Conservation (phyloP, 2,888 invertebrate species). For the Catocala sponsa region DNA sequence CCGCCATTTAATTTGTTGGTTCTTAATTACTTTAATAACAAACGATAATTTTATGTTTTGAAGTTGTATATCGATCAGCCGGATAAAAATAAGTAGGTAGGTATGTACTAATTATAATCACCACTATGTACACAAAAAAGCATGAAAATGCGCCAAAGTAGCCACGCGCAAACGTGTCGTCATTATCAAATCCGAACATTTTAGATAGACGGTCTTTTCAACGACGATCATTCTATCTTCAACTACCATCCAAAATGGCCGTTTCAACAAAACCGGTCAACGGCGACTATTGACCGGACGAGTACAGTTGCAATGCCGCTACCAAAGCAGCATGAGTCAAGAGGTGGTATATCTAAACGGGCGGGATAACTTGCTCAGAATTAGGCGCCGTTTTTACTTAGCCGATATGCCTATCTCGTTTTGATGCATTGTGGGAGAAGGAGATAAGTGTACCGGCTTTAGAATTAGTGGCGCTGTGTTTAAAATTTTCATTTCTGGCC, state of each 20-base stretch:
- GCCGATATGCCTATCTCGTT: conserved; percentile 48
- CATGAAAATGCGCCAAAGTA: conserved; percentile 42
- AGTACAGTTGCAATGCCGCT: conserved; percentile 80
- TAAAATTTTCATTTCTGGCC: conserved; percentile 45
- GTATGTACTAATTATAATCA: too few species aligned
- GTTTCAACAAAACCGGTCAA: conserved; percentile 54
- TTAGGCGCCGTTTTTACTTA: conserved; percentile 52
- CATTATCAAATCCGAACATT: conserved; percentile 40
- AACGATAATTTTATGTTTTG: too few species aligned
- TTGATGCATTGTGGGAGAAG: conserved; percentile 24
- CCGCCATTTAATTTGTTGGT: too few species aligned
- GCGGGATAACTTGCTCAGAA: conserved; percentile 55
- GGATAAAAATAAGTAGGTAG: too few species aligned
- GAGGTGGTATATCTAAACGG: conserved; percentile 66
- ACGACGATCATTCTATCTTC: conserved; percentile 7
- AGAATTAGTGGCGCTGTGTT: conserved; percentile 25
- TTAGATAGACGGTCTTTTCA: conserved; percentile 18
- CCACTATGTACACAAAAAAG: background rate
- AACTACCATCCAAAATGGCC: conserved; percentile 36
- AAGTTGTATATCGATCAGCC: too few species aligned
- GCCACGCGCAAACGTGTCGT: conserved; percentile 53
- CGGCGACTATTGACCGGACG: conserved; percentile 67
- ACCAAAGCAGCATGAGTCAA: conserved; percentile 79
- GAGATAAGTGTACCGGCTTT: conserved; percentile 25
- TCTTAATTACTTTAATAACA: too few species aligned